Percentiles rank a stretch among this genome's conserved stretches.
phyloP scores from a whole-genome alignment of 2,113 vertebrate species.

The Elaphurus davidianus region DNA sequence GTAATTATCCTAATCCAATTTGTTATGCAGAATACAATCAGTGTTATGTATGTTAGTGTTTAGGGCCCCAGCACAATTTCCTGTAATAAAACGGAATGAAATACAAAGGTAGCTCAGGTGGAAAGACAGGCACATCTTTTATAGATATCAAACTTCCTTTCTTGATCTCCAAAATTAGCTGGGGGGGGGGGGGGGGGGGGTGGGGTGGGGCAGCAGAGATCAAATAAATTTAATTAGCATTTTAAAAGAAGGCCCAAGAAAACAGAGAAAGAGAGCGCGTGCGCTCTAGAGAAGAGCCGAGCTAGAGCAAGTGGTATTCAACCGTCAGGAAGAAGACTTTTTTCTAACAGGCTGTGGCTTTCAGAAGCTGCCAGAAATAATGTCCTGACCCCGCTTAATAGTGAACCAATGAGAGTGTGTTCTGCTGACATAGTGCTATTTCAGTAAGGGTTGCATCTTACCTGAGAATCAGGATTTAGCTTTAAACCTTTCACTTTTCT shows the following conservation, averaged over 20 bases:
- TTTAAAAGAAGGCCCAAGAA: slow-evolving; percentile 62
- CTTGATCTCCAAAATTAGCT: slow-evolving; percentile 69
- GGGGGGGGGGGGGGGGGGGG: not conserved
- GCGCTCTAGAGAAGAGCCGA: not conserved
- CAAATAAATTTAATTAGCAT: slow-evolving; percentile 73
- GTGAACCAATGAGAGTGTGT: slow-evolving; percentile 55
- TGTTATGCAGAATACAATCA: slow-evolving; percentile 77
- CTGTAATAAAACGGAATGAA: slow-evolving; percentile 69
- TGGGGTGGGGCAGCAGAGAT: not conserved
- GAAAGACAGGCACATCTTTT: slow-evolving; percentile 69
- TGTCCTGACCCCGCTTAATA: slow-evolving; percentile 55
- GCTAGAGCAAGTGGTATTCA: slow-evolving; percentile 47
- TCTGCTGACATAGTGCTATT: slow-evolving; percentile 61
- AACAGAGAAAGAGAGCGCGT: not conserved
- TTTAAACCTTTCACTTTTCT: slow-evolving; percentile 57
- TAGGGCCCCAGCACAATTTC: slow-evolving; percentile 68
- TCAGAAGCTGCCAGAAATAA: slow-evolving; percentile 70
- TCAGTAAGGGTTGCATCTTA: slow-evolving; percentile 56
- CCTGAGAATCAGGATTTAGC: slow-evolving; percentile 31
- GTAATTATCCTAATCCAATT: slow-evolving; percentile 79
- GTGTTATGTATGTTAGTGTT: slow-evolving; percentile 72
- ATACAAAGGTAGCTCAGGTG: slow-evolving; percentile 73
- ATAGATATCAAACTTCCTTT: slow-evolving; percentile 54
- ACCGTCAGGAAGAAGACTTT: slow-evolving; percentile 34
- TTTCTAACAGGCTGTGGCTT: slow-evolving; percentile 56